These are phyloP conservation scores for Ferrisia virgata DNA, from an alignment of 2,888 invertebrate genomes.

Conservation along the genomic window DNA sequence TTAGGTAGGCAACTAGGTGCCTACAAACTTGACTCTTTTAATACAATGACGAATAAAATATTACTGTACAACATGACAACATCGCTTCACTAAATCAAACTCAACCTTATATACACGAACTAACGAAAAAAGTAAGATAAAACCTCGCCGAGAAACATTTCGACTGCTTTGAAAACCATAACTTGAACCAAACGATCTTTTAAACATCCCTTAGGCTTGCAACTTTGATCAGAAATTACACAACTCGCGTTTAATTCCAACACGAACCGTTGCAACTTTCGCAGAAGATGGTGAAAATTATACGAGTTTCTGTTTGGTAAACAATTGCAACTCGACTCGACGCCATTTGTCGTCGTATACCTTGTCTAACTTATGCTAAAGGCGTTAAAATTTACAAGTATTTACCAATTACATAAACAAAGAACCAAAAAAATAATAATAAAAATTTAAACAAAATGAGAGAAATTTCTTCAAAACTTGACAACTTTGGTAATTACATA, in stretches of 20 bases:
- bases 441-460: background rate
- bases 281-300: background rate
- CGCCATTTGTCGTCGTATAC: background rate
- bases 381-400: background rate
- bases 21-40: background rate
- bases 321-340: no score
- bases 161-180: background rate
- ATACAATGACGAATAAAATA: constrained; percentile 1
- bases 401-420: background rate
- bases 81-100: background rate
- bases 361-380: background rate
- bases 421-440: background rate
- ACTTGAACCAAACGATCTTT: background rate
- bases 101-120: background rate
- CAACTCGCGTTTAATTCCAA: background rate
- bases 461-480: background rate
- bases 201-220: background rate
- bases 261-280: background rate
- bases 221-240: background rate
- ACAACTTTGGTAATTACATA: background rate
- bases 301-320: background rate
- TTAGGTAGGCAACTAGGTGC: background rate
- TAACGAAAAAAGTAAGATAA: background rate
- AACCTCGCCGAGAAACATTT: background rate
- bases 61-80: background rate